Conservation (phyloP, 92 coral and sea anemone species). For the Montipora capitata region DNA sequence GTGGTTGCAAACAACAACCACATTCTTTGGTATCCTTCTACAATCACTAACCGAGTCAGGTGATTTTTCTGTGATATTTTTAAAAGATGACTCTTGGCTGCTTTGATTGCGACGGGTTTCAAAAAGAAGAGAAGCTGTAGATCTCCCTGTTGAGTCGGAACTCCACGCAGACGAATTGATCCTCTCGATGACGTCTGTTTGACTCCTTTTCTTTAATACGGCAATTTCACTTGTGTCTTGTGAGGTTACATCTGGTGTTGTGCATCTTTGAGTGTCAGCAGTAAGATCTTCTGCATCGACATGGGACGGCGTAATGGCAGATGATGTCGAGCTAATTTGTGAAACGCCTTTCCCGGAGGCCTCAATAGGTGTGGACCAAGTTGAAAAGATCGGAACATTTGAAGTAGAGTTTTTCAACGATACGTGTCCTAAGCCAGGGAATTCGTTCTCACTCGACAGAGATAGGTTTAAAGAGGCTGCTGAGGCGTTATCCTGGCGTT, state of each 20-base stretch:
- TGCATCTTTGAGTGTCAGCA: no score
- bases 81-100: neutral
- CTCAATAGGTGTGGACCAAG: neutral
- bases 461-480: neutral
- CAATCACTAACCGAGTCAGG: neutral
- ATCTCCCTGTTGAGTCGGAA: neutral
- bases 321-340: no score
- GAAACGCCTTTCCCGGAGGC: no score
- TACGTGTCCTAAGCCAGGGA: neutral
- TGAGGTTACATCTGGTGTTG: neutral
- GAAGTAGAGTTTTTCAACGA: neutral
- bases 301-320: no score
- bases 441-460: neutral
- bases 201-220: neutral
- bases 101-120: neutral
- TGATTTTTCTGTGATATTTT: neutral
- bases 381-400: neutral
- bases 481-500: neutral
- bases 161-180: neutral
- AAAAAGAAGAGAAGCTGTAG: neutral
- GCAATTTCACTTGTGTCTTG: neutral
- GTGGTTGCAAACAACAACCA: constrained; percentile 59
- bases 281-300: no score
- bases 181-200: neutral
- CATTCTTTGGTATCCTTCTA: constrained; percentile 32